Evolutionary conservation across 2,113 vertebrate genomes (phyloP).

Genomic region (Triplophysa tibetana): DNA sequence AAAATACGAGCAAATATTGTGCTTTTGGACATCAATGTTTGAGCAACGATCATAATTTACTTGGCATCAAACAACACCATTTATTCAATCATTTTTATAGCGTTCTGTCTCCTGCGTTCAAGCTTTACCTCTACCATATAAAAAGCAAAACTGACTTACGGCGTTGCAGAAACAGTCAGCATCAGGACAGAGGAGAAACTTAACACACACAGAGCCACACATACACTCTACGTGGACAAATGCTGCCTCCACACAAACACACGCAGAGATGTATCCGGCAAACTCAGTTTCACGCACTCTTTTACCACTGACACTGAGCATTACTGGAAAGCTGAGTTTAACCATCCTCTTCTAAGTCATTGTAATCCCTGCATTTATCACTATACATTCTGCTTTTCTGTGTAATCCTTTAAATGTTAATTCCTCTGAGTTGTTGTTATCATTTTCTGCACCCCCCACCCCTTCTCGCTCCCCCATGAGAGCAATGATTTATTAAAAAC

Average conservation of each 20-base stretch:
- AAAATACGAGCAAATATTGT: neutral
- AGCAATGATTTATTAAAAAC: slow-evolving; percentile 73
- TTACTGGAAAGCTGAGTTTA: slow-evolving; percentile 79
- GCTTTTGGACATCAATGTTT: neutral
- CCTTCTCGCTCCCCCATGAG: slow-evolving; percentile 24
- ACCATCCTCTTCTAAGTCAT: slow-evolving; percentile 77
- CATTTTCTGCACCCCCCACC: slow-evolving; percentile 49
- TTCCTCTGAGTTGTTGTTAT: slow-evolving; percentile 78
- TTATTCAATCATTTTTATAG: neutral
- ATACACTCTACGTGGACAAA: slow-evolving; percentile 49
- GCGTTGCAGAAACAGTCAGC: slow-evolving; percentile 63
- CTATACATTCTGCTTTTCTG: slow-evolving; percentile 75
- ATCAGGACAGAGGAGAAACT: slow-evolving; percentile 60
- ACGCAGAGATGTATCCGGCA: slow-evolving; percentile 42
- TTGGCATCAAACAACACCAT: neutral
- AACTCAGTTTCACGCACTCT: neutral
- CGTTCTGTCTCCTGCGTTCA: neutral
- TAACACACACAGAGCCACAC: slow-evolving; percentile 47
- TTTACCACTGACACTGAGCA: slow-evolving; percentile 70
- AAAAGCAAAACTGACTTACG: slow-evolving; percentile 59
- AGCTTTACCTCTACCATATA: neutral
- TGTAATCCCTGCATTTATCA: slow-evolving; percentile 81
- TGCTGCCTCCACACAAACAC: slow-evolving; percentile 10
- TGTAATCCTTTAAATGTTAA: slow-evolving; percentile 81
- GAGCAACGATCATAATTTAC: neutral